A percentile compares a stretch with the other conserved stretches of the same genome.
These are phyloP conservation scores for Pholis gunnellus DNA, from an alignment of 2,113 vertebrate species.

Conservation along the genomic window DNA sequence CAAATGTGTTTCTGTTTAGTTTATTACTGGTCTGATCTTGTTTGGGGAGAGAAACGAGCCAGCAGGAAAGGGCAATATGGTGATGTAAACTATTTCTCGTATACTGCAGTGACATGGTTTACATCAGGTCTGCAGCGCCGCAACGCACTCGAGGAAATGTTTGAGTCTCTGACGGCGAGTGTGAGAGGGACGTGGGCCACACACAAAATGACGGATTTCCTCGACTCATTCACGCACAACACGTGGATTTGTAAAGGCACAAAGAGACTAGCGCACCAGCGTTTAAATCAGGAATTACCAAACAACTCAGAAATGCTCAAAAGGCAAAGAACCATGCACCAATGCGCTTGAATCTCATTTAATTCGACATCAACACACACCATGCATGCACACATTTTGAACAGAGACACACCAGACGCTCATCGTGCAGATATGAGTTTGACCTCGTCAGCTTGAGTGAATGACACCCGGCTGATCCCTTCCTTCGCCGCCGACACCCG, in stretches of 20 bases:
- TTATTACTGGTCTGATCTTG: slow-evolving; percentile 24
- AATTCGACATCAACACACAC: not conserved
- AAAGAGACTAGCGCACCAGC: not conserved
- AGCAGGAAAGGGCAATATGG: not conserved
- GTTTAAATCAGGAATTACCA: not conserved
- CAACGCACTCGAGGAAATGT: slow-evolving; percentile 46
- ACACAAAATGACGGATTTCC: slow-evolving; percentile 49
- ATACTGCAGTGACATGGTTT: slow-evolving; percentile 46
- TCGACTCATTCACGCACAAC: not conserved
- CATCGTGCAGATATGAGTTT: slow-evolving; percentile 65
- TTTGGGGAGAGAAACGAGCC: slow-evolving; percentile 33
- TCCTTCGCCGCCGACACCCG: slow-evolving; percentile 42
- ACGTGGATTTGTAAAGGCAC: slow-evolving; percentile 17
- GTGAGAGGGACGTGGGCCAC: slow-evolving; percentile 35
- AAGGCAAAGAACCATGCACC: not conserved
- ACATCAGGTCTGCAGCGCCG: slow-evolving; percentile 33
- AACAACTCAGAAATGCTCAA: not conserved
- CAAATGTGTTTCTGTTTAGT: slow-evolving; percentile 39
- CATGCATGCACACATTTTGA: not conserved
- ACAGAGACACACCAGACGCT: not conserved
- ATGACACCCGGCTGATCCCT: slow-evolving; percentile 28
- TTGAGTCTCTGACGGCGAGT: slow-evolving; percentile 12
- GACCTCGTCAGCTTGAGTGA: slow-evolving; percentile 59
- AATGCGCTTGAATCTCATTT: not conserved
- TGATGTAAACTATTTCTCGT: slow-evolving; percentile 49